These are phyloP conservation scores for Monochamus alternatus DNA, from an alignment of 2,888 invertebrate genomes.

Conservation along the genomic window DNA sequence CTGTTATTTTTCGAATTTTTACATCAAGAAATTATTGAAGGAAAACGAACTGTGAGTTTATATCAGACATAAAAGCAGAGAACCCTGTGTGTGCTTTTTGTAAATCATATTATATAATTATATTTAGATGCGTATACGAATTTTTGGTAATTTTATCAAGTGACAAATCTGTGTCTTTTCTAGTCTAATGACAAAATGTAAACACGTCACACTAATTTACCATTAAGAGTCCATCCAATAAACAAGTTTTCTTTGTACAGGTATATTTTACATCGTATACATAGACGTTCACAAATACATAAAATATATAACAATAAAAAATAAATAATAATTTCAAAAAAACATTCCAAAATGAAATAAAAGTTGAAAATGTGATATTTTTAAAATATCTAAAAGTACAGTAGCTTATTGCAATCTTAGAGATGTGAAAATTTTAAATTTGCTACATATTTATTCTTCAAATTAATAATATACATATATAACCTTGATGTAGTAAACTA, in stretches of 20 bases:
- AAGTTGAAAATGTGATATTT: neutral
- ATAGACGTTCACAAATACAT: slow-evolving; percentile 48
- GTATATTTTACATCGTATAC: slow-evolving; percentile 67
- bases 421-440: slow-evolving; percentile 1
- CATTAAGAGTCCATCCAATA: slow-evolving; percentile 57
- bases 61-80: slow-evolving; percentile 1
- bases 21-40: too few species aligned
- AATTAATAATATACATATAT: neutral
- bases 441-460: neutral
- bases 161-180: slow-evolving; percentile 38
- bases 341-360: neutral
- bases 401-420: neutral
- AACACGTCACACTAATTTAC: slow-evolving; percentile 61
- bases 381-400: slow-evolving; percentile 14
- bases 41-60: too few species aligned
- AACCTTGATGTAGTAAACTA: neutral
- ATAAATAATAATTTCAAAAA: slow-evolving; percentile 33
- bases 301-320: slow-evolving; percentile 38
- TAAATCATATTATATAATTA: neutral
- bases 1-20: too few species aligned
- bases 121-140: slow-evolving; percentile 43
- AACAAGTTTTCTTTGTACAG: slow-evolving; percentile 64
- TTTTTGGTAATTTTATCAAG: slow-evolving; percentile 41
- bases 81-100: neutral
- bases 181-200: slow-evolving; percentile 40